These are phyloP conservation scores for Epirrhoe alternata DNA, from an alignment of 2,888 invertebrate species.

Conservation along the genomic window DNA sequence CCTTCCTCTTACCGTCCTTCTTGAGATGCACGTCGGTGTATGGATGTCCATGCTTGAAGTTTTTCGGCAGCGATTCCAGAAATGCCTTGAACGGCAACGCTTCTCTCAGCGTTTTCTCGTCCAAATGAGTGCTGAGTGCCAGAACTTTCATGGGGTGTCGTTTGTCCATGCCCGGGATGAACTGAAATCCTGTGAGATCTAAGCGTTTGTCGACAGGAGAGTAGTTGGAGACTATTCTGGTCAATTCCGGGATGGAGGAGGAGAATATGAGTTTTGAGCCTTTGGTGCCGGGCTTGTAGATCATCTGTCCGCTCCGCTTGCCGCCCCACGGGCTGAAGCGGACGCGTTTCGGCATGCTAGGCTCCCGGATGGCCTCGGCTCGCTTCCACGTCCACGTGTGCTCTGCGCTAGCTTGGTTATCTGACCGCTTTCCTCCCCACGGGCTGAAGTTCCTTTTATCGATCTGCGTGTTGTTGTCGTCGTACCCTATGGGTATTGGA, in stretches of 20 bases:
- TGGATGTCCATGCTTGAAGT: slow-evolving; percentile 73
- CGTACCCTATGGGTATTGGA: slow-evolving; percentile 52
- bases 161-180: slow-evolving; percentile 65
- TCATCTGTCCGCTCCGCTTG: slow-evolving; percentile 73
- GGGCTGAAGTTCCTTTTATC: slow-evolving; percentile 77
- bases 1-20: slow-evolving; percentile 78
- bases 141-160: slow-evolving; percentile 70
- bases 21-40: slow-evolving; percentile 72
- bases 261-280: slow-evolving; percentile 70
- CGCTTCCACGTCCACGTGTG: slow-evolving; percentile 78
- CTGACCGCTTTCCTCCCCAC: slow-evolving; percentile 73
- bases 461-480: slow-evolving; percentile 54
- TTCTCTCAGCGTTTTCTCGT: slow-evolving; percentile 59
- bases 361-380: slow-evolving; percentile 63
- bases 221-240: slow-evolving; percentile 68
- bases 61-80: slow-evolving; percentile 62
- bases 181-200: slow-evolving; percentile 65
- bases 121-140: slow-evolving; percentile 62
- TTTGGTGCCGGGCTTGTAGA: slow-evolving; percentile 69
- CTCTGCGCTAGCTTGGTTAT: slow-evolving; percentile 46
- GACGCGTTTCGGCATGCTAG: slow-evolving; percentile 79
- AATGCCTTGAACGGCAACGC: slow-evolving; percentile 70
- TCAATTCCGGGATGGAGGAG: slow-evolving; percentile 69
- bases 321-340: slow-evolving; percentile 82
- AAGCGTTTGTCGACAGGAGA: slow-evolving; percentile 57